A percentile compares a stretch with the other conserved stretches of the same genome.
Conservation (phyloP, 2,888 invertebrate species). For the Lomographa bimaculata region DNA sequence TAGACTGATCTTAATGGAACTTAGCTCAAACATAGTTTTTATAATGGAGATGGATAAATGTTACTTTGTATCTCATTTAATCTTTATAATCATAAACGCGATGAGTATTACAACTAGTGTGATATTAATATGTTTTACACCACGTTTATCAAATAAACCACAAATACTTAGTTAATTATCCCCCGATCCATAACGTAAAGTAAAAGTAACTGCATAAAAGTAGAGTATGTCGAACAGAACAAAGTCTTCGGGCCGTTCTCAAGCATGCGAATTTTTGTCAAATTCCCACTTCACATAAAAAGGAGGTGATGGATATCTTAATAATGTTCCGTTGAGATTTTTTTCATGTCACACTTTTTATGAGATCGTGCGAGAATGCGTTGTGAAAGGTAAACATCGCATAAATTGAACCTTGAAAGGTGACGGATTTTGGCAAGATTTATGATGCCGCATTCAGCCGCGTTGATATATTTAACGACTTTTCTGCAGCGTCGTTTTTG, state of each 20-base stretch:
- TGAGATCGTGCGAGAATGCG: conserved; percentile 34
- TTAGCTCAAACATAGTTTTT: no score
- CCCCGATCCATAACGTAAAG: no score
- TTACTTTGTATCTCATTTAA: no score
- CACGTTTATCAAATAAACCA: no score
- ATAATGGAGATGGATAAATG: no score
- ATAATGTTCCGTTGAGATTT: conserved; percentile 27
- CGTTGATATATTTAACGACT: conserved; percentile 14
- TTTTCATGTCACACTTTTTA: conserved; percentile 26
- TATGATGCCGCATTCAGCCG: conserved; percentile 6
- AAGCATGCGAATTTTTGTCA: conserved; percentile 15
- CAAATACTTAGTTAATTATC: no score
- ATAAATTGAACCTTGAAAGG: conserved; percentile 26
- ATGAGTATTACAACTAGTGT: no score
- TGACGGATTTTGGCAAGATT: conserved; percentile 20
- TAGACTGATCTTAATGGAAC: no score
- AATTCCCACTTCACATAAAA: conserved; percentile 18
- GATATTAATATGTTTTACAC: no score
- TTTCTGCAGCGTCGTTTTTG: conserved; percentile 1
- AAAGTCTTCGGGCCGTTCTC: conserved; percentile 11
- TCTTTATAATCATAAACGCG: no score
- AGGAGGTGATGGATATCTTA: conserved; percentile 32
- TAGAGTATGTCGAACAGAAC: conserved; percentile 24
- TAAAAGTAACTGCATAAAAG: conserved; percentile 36
- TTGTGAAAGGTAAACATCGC: conserved; percentile 33